Evolutionary conservation across 2,888 invertebrate genomes (phyloP).

Genomic region (Cremastinae sp.): DNA sequence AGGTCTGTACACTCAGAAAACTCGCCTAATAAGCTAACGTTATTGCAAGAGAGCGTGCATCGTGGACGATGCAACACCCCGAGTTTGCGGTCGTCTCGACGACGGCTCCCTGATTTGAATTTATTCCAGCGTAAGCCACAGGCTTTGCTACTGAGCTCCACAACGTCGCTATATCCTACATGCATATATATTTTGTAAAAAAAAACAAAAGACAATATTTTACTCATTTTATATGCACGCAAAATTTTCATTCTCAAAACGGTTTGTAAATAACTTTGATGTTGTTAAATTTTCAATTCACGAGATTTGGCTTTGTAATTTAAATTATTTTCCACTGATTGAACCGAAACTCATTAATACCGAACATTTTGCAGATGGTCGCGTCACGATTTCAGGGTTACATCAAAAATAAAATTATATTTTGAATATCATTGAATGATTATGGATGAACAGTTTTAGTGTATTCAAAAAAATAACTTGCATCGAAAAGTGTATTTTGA

Average conservation of each 20-base stretch:
- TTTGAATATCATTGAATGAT: too few relatives aligned
- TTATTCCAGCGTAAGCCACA: constrained; percentile 52
- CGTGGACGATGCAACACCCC: constrained; percentile 35
- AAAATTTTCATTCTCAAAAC: constrained; percentile 21
- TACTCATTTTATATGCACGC: constrained; percentile 1
- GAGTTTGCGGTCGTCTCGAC: constrained; percentile 47
- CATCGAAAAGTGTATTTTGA: too few relatives aligned
- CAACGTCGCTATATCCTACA: constrained; percentile 6
- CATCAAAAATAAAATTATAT: too few relatives aligned
- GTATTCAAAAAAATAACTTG: too few relatives aligned
- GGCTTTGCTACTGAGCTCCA: constrained; percentile 39
- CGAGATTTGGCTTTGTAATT: too few relatives aligned
- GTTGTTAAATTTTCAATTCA: too few relatives aligned
- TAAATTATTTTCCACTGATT: too few relatives aligned
- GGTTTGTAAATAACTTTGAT: too few relatives aligned
- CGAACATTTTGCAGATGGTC: too few relatives aligned
- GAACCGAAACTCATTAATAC: too few relatives aligned
- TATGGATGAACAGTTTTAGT: too few relatives aligned
- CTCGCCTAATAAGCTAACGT: constrained; percentile 64
- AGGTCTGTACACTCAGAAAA: constrained; percentile 44
- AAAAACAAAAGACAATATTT: constrained; percentile 28
- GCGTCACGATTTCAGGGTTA: too few relatives aligned
- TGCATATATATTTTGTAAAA: constrained; percentile 2
- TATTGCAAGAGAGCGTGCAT: constrained; percentile 52
- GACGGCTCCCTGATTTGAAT: constrained; percentile 56